These are phyloP conservation scores for Cryptoprocta ferox DNA, from an alignment of 2,797 vertebrate species.

Conservation along the genomic window DNA sequence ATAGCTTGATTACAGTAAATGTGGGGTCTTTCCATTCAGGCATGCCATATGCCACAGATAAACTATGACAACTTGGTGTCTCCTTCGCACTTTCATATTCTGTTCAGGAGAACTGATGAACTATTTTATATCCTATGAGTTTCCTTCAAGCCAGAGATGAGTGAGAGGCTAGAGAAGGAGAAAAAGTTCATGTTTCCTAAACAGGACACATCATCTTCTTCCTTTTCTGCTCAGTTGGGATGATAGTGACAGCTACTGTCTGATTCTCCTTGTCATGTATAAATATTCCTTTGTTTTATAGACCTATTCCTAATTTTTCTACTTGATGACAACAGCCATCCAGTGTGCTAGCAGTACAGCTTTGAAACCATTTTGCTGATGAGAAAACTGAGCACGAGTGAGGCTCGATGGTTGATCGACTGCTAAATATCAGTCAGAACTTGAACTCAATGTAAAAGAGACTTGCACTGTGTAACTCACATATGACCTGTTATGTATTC, in stretches of 20 bases:
- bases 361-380: neutral
- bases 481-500: neutral
- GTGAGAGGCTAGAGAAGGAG: neutral
- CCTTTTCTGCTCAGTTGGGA: neutral
- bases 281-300: neutral
- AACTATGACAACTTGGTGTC: neutral
- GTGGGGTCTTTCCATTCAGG: neutral
- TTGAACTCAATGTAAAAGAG: neutral
- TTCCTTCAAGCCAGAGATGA: neutral
- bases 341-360: neutral
- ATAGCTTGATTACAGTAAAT: neutral
- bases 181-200: neutral
- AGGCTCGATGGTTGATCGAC: neutral
- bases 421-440: neutral
- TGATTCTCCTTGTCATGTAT: neutral
- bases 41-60: neutral
- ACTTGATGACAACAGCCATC: neutral
- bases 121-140: neutral
- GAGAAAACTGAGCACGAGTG: neutral
- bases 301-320: constrained; percentile 1
- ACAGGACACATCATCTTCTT: neutral
- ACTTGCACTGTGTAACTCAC: neutral
- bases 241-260: neutral
- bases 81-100: neutral
- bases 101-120: neutral